Evolutionary conservation across 2,797 vertebrate genomes (phyloP), one percentile per base, ranked within the genome.

Genomic region (Propithecus perrieri): DNA sequence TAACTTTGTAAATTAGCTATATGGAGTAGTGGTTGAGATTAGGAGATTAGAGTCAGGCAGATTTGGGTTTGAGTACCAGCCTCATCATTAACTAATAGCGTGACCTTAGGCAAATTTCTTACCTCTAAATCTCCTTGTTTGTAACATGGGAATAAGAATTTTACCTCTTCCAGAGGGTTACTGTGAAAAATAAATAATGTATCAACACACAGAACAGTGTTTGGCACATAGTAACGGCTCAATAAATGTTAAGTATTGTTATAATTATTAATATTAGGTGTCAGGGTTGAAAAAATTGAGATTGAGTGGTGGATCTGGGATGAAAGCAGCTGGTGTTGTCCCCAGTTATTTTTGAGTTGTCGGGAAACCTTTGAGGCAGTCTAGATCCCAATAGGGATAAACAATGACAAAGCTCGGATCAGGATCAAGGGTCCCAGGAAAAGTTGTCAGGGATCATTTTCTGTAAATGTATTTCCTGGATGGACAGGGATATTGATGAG

Each of bases 121-220:
- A 69, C 8, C 18, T 94, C 48, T 93, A n/a, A 46, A 53, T 91
- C 92, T 63, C 38, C 28, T 95, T 61, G 12, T 41, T 46, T 86
- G 1, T 89, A 93, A 76, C 12, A 75, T 59, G 41, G 33, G 67
- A 92, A 86, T 94, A 89, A 86, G 55, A 80, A 89, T 76, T 78
- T 63, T 84, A 84, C 35, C 38, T 75, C 67, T 67, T 85, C 61
- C 8, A 76, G 33, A 91, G 3, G 7, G 33, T 76, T 92, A 92
- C 69, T 89, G 10, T 50, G 65, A 95, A 69, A 97, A 95, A 92
- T 69, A 96, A 96, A 91, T 75, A 91, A 89, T 85, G 10, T 89
- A 69, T 84, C 53, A 91, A 71, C 7, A 91, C 35, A 89, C 13
- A 95, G 26, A 79, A 89, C 13, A 94, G 50, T 89, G 69, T 84